Conservation (phyloP, 2,888 invertebrate species). For the Neoascia interrupta region DNA sequence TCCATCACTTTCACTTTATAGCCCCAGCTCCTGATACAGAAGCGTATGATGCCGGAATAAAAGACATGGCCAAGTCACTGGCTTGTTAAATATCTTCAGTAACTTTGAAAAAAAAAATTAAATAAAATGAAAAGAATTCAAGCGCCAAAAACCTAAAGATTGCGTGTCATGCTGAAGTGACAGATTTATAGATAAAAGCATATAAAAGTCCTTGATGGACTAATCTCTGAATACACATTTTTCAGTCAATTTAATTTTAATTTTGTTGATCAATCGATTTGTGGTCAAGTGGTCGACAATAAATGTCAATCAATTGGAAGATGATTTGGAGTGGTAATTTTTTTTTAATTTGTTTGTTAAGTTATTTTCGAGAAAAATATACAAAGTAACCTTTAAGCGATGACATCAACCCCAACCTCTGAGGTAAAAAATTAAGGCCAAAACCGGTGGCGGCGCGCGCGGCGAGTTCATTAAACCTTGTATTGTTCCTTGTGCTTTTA, state of each 20-base stretch:
- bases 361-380: conserved; percentile 3
- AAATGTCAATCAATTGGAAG: conserved; percentile 16
- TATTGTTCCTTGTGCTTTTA: neutral
- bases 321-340: neutral
- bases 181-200: conserved; percentile 24
- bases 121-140: too few species aligned
- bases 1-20: too few species aligned
- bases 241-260: conserved; percentile 4
- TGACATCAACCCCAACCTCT: conserved; percentile 20
- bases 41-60: too few species aligned
- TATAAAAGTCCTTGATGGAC: neutral
- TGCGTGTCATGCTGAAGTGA: conserved; percentile 28
- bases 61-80: too few species aligned
- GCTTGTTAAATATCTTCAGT: too few species aligned
- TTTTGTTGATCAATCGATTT: conserved; percentile 38
- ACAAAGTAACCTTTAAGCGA: neutral
- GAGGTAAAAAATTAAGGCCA: too few species aligned
- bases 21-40: too few species aligned
- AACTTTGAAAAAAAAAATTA: too few species aligned
- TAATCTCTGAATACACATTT: neutral
- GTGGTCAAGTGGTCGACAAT: conserved; percentile 10
- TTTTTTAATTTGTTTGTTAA: conserved; percentile 18
- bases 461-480: neutral
- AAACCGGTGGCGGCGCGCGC: too few species aligned
- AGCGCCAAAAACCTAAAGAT: conserved; percentile 3